Evolutionary conservation across 2,888 invertebrate genomes (phyloP), one percentile per base, ranked within the genome.

Genomic region (Catocala fraxini): DNA sequence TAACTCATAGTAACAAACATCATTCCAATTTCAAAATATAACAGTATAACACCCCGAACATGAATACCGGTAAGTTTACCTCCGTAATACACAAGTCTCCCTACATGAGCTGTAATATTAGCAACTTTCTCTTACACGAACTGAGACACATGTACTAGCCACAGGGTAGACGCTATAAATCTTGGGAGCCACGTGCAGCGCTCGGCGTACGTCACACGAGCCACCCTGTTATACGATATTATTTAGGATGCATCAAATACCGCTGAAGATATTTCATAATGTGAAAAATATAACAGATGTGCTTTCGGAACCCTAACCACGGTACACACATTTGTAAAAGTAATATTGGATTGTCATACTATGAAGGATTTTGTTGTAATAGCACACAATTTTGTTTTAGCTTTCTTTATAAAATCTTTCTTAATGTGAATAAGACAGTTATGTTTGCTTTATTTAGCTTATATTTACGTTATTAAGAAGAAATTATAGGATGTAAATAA

Each of bases 81-180:
- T 49, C 33, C 10, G 51, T 43, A 7, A 42, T 13, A 41, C 47
- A 58, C 35, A 51, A 42, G 39, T 41, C 43, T 42, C 35, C 47
- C 59, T 67, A 63, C 25, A 71, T 64, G 59, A 63, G 68, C 51
- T 61, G 63, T 63, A 67, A 58, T 73, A 73, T 75, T 69, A 73
- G 63, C 60, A 75, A 75, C 76, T 75, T 75, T 76, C 75, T 71
- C 73, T 25, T 53, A 53, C 68, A 65, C 43, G 60, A 59, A 56
- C 60, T 65, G 66, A 75, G 73, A 75, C 73, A 75, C 62, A 57
- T 63, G 62, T 63, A 63, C 49, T 52, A 65, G 66, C 76, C 71
- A 63, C 73, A 58, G 62, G 68, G 71, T 62, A 76, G 73, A 75
- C 67, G 69, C 59, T 13, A 75, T 75, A 75, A 76, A 76, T 75